phyloP scores from a whole-genome alignment of 1,140 invertebrate species.

The Euura saliciscinereae region DNA sequence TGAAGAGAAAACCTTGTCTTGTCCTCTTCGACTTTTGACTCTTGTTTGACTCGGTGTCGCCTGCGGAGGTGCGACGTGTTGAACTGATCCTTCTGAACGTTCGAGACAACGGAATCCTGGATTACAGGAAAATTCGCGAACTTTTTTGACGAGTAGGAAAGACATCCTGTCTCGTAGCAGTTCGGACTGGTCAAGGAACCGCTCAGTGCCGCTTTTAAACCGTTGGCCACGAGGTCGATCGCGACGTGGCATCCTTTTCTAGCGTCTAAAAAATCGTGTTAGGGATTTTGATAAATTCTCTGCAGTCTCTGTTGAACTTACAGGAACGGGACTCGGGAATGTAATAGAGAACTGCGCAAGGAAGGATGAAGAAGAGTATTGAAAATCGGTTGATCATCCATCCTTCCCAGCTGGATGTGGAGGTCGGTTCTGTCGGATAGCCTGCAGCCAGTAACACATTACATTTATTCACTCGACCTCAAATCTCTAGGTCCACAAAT shows the following conservation, averaged over 20 bases:
- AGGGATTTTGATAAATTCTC: not conserved
- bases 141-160: not conserved
- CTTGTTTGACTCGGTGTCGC: not conserved
- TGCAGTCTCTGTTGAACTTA: constrained; percentile 26
- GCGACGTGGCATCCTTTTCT: constrained; percentile 33
- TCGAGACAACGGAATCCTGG: not conserved
- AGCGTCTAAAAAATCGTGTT: constrained; percentile 31
- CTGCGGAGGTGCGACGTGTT: not conserved
- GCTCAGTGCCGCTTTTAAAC: constrained; percentile 35
- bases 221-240: constrained; percentile 39
- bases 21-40: not conserved
- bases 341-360: constrained; percentile 20
- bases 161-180: not conserved
- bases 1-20: not conserved
- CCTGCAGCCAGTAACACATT: too few relatives aligned
- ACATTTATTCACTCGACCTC: too few relatives aligned
- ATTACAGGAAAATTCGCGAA: not conserved
- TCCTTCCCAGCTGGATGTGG: not conserved
- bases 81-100: not conserved
- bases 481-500: too few relatives aligned
- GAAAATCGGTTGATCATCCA: not conserved
- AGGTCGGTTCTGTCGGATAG: not conserved
- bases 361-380: not conserved
- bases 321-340: constrained; percentile 34
- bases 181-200: not conserved